phyloP scores from a whole-genome alignment of 2,888 invertebrate species.

The Amphipyra berbera region DNA sequence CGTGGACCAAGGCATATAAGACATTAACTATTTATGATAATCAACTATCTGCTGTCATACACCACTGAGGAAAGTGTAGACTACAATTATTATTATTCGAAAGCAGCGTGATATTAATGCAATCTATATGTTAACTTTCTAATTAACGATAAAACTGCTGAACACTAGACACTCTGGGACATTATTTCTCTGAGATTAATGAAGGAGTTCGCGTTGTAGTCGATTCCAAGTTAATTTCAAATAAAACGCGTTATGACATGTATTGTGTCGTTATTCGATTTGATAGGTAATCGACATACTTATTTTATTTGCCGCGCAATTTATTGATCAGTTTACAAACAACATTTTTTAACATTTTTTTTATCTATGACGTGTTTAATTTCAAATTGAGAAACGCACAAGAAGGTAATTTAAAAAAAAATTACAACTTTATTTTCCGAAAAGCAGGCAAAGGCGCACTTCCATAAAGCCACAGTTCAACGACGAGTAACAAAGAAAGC shows the following conservation, averaged over 20 bases:
- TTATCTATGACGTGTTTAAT: too few relatives aligned
- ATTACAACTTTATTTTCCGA: not conserved
- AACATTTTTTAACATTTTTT: too few relatives aligned
- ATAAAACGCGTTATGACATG: too few relatives aligned
- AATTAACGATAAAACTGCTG: constrained; percentile 36
- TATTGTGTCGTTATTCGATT: too few relatives aligned
- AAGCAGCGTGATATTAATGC: constrained; percentile 25
- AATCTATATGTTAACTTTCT: constrained; percentile 44
- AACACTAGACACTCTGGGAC: constrained; percentile 18
- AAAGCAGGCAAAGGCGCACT: not conserved
- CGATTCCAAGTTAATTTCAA: not conserved
- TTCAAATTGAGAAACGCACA: too few relatives aligned
- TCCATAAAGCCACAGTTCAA: constrained; percentile 1
- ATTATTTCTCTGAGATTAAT: constrained; percentile 39
- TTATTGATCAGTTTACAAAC: too few relatives aligned
- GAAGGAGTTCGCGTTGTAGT: constrained; percentile 11
- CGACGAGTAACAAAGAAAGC: constrained; percentile 34
- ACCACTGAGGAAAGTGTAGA: constrained; percentile 28
- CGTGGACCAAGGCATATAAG: too few relatives aligned
- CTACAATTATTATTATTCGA: constrained; percentile 39
- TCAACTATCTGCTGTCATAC: constrained; percentile 22
- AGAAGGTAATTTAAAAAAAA: too few relatives aligned
- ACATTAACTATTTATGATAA: constrained; percentile 10
- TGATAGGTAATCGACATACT: too few relatives aligned
- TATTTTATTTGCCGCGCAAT: too few relatives aligned